These are phyloP conservation scores for Morpho deidamia DNA, from an alignment of 2,888 invertebrate genomes.

Conservation along the genomic window DNA sequence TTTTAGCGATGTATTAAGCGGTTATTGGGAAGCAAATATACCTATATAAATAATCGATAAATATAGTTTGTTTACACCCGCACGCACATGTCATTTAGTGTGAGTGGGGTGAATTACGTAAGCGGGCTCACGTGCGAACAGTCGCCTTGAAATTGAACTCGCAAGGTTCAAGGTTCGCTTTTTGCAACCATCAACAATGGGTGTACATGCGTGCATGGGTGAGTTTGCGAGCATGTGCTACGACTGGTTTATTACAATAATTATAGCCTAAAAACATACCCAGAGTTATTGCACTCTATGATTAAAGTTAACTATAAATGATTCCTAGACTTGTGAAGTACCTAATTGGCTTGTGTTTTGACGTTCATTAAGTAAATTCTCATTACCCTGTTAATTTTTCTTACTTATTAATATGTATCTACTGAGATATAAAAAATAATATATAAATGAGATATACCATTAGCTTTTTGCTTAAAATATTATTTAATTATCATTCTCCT, in stretches of 20 bases:
- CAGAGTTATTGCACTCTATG: not conserved
- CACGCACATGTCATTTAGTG: slow-evolving; percentile 24
- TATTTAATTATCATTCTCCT: no score
- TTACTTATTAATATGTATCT: no score
- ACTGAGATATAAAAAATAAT: no score
- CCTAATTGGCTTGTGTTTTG: not conserved
- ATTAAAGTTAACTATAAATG: not conserved
- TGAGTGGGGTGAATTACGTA: slow-evolving; percentile 49
- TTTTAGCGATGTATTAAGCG: no score
- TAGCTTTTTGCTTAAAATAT: no score
- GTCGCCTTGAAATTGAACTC: slow-evolving; percentile 72
- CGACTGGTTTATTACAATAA: slow-evolving; percentile 21
- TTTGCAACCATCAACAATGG: slow-evolving; percentile 62
- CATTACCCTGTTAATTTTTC: no score
- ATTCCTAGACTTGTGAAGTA: not conserved
- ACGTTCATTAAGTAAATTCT: no score
- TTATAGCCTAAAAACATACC: slow-evolving; percentile 16
- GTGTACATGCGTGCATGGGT: slow-evolving; percentile 21
- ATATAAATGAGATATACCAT: no score
- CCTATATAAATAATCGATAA: slow-evolving; percentile 6
- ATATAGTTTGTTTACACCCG: slow-evolving; percentile 24
- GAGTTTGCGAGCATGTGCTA: slow-evolving; percentile 13
- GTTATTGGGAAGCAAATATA: no score
- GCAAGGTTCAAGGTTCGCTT: slow-evolving; percentile 71
- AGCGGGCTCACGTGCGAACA: slow-evolving; percentile 40